Conservation (phyloP, 2,797 vertebrate species). For the Meriones psammophilus region DNA sequence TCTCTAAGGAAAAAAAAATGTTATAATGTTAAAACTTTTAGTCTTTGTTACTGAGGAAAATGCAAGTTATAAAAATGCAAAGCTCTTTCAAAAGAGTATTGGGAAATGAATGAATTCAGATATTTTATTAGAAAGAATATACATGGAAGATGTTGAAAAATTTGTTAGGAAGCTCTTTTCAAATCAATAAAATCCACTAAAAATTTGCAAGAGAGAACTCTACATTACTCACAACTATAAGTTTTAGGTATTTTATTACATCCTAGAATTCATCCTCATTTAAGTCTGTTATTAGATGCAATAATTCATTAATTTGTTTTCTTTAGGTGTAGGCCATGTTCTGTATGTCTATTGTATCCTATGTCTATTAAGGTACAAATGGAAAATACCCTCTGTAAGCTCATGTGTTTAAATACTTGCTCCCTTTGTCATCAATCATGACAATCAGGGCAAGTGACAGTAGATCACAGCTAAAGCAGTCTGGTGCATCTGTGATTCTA, state of each 20-base stretch:
- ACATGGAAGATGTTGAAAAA: conserved; percentile 12
- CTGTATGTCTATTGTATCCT: neutral
- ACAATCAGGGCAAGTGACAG: neutral
- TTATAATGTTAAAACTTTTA: neutral
- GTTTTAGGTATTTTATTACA: neutral
- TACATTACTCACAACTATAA: no score
- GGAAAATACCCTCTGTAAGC: neutral
- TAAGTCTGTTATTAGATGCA: neutral
- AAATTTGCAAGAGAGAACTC: neutral
- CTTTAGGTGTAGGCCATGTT: neutral
- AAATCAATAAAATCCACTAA: conserved; percentile 7
- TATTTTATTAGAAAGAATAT: conserved; percentile 7
- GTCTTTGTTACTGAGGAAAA: neutral
- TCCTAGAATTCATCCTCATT: neutral
- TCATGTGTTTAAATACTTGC: neutral
- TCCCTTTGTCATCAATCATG: neutral
- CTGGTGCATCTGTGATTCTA: neutral
- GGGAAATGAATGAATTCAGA: neutral
- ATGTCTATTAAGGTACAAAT: neutral
- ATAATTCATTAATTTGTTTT: neutral
- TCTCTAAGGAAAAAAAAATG: neutral
- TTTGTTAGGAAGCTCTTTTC: neutral
- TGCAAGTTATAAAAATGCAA: neutral
- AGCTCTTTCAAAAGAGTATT: neutral
- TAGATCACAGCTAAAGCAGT: neutral